Base-by-base conservation (phyloP, 1,140 invertebrate species). In the Eufriesea mexicana region DNA sequence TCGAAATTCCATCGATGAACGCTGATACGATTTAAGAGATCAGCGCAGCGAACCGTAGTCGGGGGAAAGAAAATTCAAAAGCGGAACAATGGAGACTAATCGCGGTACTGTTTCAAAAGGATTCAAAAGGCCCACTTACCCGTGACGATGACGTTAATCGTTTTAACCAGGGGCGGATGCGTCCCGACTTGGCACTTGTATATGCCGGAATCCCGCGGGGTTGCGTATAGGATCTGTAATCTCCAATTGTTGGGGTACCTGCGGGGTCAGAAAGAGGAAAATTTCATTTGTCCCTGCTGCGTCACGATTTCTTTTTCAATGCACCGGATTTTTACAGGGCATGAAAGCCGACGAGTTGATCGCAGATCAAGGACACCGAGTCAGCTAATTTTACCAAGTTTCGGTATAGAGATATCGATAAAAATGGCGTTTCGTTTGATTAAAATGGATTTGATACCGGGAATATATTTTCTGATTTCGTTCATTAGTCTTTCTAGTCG, bases 141-240 rank as follows among this genome's bases (percentile, higher is more conserved):
- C 45, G 92, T 93, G 47, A 93, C 85, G 78, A 92, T 73, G 64
- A 93, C 89, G 77, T 92, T 90, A 85, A 93, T 91, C 86, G 91
- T 93, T 83, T 93, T 93, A 81, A 93, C 92, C 68, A 92, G 70
- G 94, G 75, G 97, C n/a, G 97, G 97, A 94, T 97, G 97, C 55
- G 97, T 98, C 14, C 97, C 96, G 88, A 98, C 97, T 96, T 98
- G 97, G 93, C 97, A 98, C 95, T 97, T 97, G 93, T 98, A 98
- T 18, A 96, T 94, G 23, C 97, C 97, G 45, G 96, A 96, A 89
- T 98, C 97, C 64, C 96, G 95, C 75, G 95, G 95, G 66, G 96
- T 96, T 45, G 97, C 96, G 86, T 96, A 97, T 86, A 96, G 96
- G 77, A 98, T 97, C 92, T 96, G 95, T 57, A 98, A 93, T 83